Percentiles rank a stretch among this genome's conserved stretches.
phyloP scores from a whole-genome alignment of 2,113 vertebrate species.

The Pelvicachromis taeniatus region DNA sequence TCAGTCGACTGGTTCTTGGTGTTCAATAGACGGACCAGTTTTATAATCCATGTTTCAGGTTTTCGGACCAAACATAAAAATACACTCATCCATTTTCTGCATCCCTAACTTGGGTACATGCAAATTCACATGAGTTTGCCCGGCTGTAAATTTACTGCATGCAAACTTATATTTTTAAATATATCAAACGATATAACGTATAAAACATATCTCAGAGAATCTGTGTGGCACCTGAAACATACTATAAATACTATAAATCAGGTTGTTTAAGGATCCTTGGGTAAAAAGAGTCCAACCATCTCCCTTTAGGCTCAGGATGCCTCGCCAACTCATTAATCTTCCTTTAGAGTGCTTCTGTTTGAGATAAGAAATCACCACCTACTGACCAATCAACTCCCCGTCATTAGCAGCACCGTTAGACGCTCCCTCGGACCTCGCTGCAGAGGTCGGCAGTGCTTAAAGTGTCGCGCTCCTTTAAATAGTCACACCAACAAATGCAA shows the following conservation, averaged over 20 bases:
- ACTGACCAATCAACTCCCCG: neutral
- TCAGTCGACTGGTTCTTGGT: too few species aligned
- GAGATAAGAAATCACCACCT: neutral
- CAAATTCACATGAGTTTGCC: neutral
- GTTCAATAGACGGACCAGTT: neutral
- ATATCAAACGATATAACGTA: rapidly evolving
- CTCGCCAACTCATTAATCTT: neutral
- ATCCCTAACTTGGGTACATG: neutral
- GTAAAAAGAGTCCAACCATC: neutral
- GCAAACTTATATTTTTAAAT: too few species aligned
- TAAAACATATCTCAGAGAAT: neutral
- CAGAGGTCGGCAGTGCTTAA: neutral
- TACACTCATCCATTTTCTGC: neutral
- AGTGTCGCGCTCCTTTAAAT: rapidly evolving
- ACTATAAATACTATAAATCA: neutral
- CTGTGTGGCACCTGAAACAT: neutral
- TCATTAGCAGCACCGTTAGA: neutral
- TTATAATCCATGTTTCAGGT: neutral
- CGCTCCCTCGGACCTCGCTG: neutral
- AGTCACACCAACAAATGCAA: neutral
- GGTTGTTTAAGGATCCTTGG: neutral
- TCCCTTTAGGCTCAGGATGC: neutral
- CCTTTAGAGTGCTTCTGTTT: neutral
- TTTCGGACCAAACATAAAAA: neutral
- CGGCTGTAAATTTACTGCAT: neutral